These are phyloP conservation scores for Craniophora ligustri DNA, from an alignment of 2,888 invertebrate species.

Conservation along the genomic window DNA sequence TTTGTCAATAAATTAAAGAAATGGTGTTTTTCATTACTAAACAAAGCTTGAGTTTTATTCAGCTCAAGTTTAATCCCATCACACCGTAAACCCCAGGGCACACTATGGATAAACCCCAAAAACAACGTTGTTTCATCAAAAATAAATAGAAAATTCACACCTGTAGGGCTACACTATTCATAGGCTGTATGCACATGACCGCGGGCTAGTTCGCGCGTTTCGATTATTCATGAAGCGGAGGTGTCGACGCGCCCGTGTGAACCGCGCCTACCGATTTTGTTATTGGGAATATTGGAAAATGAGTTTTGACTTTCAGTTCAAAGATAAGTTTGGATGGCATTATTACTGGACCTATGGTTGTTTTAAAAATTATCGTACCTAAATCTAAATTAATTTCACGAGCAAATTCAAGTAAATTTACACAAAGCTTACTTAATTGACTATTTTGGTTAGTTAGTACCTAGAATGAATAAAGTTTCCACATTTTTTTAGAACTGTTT, in stretches of 20 bases:
- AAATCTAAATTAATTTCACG: too few relatives aligned
- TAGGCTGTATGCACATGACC: constrained; percentile 62
- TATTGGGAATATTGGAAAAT: constrained; percentile 20
- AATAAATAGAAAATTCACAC: constrained; percentile 50
- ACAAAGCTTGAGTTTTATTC: too few relatives aligned
- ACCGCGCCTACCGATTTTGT: constrained; percentile 44
- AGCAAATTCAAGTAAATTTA: too few relatives aligned
- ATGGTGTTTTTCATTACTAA: too few relatives aligned
- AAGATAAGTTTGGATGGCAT: too few relatives aligned
- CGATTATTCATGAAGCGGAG: constrained; percentile 73
- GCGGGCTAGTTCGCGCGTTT: constrained; percentile 67
- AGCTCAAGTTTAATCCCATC: constrained; percentile 12
- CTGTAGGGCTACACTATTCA: constrained; percentile 57
- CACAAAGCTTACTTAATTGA: too few relatives aligned
- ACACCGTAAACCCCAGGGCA: neutral
- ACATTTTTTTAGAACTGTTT: too few relatives aligned
- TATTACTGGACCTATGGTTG: too few relatives aligned
- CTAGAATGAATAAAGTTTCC: too few relatives aligned
- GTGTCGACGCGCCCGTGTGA: constrained; percentile 63
- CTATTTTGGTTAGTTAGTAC: too few relatives aligned
- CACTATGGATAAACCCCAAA: constrained; percentile 14
- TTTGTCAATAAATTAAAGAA: too few relatives aligned
- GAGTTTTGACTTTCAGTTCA: constrained; percentile 11
- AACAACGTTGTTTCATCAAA: constrained; percentile 35
- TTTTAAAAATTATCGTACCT: too few relatives aligned